Evolutionary conservation across 2,797 vertebrate genomes (phyloP).

Genomic region (Enteromius mattozi): DNA sequence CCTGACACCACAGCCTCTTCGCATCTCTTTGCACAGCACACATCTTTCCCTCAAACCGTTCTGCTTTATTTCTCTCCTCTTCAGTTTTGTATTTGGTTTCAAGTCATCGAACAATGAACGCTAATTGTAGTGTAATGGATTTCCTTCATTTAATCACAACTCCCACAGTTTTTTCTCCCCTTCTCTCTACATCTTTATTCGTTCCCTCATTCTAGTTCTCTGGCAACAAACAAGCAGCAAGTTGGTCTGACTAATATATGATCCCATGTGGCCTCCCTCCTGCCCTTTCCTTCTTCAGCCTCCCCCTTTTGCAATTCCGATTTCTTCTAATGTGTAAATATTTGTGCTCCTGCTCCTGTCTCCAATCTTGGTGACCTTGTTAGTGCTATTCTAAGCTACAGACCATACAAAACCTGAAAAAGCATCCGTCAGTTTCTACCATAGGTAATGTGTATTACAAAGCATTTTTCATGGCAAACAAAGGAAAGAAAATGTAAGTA

Average conservation of each 20-base stretch:
- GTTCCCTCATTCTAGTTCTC: neutral
- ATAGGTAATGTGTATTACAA: conserved; percentile 19
- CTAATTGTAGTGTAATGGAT: conserved; percentile 7
- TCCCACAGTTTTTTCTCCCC: neutral
- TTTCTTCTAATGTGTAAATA: conserved; percentile 45
- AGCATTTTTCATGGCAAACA: conserved; percentile 32
- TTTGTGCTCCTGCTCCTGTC: conserved; percentile 35
- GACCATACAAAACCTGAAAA: conserved; percentile 26
- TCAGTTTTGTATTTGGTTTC: conserved; percentile 4
- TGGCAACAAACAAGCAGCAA: conserved; percentile 1
- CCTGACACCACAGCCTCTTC: neutral
- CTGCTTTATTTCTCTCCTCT: conserved; percentile 2
- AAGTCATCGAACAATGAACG: conserved; percentile 14
- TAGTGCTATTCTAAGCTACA: conserved; percentile 32
- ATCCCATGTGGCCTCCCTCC: conserved; percentile 9
- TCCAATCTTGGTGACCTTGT: conserved; percentile 35
- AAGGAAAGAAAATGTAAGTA: conserved; percentile 25
- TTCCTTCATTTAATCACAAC: conserved; percentile 13
- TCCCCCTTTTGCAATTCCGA: conserved; percentile 13
- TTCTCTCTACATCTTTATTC: neutral
- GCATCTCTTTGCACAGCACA: neutral
- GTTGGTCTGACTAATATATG: conserved; percentile 17
- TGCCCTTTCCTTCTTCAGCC: conserved; percentile 13
- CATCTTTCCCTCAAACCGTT: neutral
- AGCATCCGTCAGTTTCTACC: neutral